Percentiles rank a stretch among this genome's conserved stretches.
Evolutionary conservation across 2,797 vertebrate genomes (phyloP).

Genomic region (Poliocrania exsul): DNA sequence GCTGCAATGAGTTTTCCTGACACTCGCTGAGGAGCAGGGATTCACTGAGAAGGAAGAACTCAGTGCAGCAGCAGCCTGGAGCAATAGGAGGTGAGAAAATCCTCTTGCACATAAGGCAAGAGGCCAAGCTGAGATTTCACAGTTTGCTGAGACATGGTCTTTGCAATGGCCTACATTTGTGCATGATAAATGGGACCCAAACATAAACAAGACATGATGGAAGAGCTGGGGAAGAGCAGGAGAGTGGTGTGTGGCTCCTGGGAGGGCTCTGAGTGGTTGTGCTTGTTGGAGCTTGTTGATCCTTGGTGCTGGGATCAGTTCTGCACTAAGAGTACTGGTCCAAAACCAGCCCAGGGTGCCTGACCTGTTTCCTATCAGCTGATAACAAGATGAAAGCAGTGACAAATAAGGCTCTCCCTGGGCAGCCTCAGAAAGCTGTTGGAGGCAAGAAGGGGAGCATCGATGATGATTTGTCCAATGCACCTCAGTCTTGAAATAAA

Average conservation of each 20-base stretch:
- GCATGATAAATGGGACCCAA: neutral
- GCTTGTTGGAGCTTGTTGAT: rapidly evolving
- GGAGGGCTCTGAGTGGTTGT: neutral
- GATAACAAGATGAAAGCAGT: neutral
- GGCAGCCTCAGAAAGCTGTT: neutral
- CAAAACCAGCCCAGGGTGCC: neutral
- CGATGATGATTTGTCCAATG: neutral
- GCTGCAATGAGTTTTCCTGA: neutral
- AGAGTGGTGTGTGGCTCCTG: rapidly evolving
- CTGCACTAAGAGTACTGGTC: neutral
- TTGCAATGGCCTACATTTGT: neutral
- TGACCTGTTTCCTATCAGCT: neutral
- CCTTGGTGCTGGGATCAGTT: neutral
- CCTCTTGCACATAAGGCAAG: neutral
- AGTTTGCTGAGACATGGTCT: neutral
- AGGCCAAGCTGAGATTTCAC: neutral
- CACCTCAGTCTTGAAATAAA: neutral
- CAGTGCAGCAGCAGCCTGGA: neutral
- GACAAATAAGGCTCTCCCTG: neutral
- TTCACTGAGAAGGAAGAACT: neutral
- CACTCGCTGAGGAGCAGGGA: neutral
- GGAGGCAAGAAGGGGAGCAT: neutral
- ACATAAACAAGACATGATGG: neutral
- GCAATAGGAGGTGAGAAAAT: constrained; percentile 19
- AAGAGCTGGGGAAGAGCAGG: neutral